phyloP scores from a whole-genome alignment of 2,113 vertebrate species.

The Rostratula benghalensis region DNA sequence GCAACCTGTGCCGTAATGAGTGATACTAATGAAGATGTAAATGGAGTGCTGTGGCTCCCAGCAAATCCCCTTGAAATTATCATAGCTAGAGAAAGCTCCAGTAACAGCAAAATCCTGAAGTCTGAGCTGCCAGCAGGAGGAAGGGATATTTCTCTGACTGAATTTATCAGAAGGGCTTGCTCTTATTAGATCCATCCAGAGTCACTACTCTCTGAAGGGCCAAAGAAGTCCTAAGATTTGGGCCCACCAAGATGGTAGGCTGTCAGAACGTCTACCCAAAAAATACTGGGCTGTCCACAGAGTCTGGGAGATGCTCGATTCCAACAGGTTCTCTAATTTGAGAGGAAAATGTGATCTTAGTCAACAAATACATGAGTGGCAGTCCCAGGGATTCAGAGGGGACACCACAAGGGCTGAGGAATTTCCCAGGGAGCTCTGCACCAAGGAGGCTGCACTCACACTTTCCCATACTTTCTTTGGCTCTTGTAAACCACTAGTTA shows the following conservation, averaged over 20 bases:
- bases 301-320: not conserved
- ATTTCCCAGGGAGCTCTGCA: not conserved
- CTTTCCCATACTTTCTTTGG: not conserved
- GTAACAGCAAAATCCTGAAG: not conserved
- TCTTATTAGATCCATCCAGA: not conserved
- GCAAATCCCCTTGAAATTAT: not conserved
- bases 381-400: not conserved
- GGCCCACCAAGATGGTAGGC: not conserved
- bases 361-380: rapidly evolving
- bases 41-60: not conserved
- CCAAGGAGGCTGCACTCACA: not conserved
- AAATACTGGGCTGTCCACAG: not conserved
- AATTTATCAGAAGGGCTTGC: not conserved
- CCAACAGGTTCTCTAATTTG: not conserved
- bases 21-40: not conserved
- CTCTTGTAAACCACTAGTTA: not conserved
- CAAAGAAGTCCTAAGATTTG: not conserved
- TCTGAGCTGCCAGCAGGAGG: not conserved
- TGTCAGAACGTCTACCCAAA: not conserved
- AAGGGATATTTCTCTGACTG: not conserved
- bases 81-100: not conserved
- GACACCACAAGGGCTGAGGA: rapidly evolving
- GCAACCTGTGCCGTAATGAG: not conserved
- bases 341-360: not conserved
- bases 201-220: not conserved